Base-by-base conservation (phyloP, 2,113 vertebrate species). In the Labeo catla region DNA sequence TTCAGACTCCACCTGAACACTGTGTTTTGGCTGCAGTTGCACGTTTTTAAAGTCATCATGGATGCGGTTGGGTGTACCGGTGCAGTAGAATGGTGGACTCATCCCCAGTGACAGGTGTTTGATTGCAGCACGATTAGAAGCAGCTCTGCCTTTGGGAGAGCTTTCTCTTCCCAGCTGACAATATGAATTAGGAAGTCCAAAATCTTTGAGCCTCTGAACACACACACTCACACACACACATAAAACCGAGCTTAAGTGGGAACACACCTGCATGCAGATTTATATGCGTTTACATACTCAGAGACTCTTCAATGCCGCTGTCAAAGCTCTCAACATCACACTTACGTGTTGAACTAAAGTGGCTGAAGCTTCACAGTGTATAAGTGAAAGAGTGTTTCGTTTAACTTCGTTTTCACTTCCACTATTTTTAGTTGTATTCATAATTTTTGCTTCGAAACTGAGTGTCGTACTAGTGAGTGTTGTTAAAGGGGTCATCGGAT, bases 81-180 rank as follows among this genome's bases (percentile, higher is more conserved):
- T 91, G 93, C 93, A 92, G 91, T 89, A 90, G 91, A 90, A 91
- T 86, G 90, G 92, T 93, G 91, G 93, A 92, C 93, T 95, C 92
- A 94, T 94, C 91, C 91, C 90, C 90, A 90, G 92, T 94, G 94
- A 94, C 94, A 94, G 92, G 89, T 91, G 91, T 93, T 94, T 93
- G 93, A 94, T 92, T 94, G 91, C 90, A 88, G 92, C 92, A 93
- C 93, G 93, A 93, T 94, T 93, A 93, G 93, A 92, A 92, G 93
- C 93, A 94, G 93, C 93, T 93, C 90, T 84, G 91, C 91, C 88
- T 93, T 88, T 89, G 90, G 28, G 89, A 90, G 89, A 83, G 91
- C 90, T 88, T 87, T 4, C 68, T 86, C 90, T 92, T 92, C 91
- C 91, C 91, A 93, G 92, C 94, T 94, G 95, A 94, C 94, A 94